Evolutionary conservation across 2,888 invertebrate species (phyloP), one percentile per base, ranked within the genome.

Genomic region (Metacarcinus magister): DNA sequence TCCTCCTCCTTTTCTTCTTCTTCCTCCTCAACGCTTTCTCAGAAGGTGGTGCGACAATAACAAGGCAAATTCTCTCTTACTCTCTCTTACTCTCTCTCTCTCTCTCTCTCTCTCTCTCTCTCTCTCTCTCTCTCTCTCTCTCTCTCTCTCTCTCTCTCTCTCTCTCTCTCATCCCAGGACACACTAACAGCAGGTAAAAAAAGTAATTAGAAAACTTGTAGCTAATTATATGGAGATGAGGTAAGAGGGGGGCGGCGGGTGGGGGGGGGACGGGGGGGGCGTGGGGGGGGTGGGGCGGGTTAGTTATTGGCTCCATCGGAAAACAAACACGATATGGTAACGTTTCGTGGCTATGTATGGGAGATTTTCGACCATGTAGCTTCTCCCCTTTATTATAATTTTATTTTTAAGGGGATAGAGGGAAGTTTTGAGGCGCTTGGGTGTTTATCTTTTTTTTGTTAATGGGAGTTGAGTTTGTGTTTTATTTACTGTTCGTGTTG

Each of bases 71-170:
- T 46, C n/a, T n/a, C 91, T 75, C 28, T 75, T 10, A 28, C 75
- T 28, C 28, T 75, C 75, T 28, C 75, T 28, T 10, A 28, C 28
- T 75, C 28, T 32, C n/a, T 90, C 90, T 28, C 46, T 46, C 44
- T 92, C 46, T 46, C 28, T 93, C 92, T 60, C 60, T 60, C 60
- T 93, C 93, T 60, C 93, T 93, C 92, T 92, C 92, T 92, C 92
- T 92, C 92, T 92, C 92, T 92, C 92, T 92, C 48, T 46, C 92
- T 46, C 48, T 92, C 43, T 46, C 44, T 43, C 44, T 46, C 92
- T 13, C 44, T 19, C 48, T 92, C 92, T 16, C 16, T 43, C 92
- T 92, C 92, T 92, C 46, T 46, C 92, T 92, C 46, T 43, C 92
- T 46, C 92, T 46, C 44, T 46, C n/a, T 13, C 44, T 39, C 54